phyloP scores from a whole-genome alignment of 2,113 vertebrate species.

The Petrocephalus zakoni region DNA sequence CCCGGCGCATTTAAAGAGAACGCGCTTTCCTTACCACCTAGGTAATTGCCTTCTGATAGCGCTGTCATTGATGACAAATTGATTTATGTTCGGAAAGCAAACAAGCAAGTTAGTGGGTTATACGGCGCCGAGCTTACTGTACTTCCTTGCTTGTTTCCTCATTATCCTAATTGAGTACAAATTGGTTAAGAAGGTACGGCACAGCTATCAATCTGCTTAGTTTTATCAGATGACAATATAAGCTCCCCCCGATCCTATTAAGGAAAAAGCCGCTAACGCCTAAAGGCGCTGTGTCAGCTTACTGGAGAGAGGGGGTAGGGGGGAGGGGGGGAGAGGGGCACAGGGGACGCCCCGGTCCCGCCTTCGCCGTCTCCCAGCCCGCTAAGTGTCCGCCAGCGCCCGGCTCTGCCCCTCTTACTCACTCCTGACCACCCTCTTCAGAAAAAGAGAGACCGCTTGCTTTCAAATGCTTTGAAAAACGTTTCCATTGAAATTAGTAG shows the following conservation, averaged over 20 bases:
- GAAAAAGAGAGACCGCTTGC: not conserved
- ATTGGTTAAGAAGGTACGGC: conserved; percentile 77
- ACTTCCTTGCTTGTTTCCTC: conserved; percentile 71
- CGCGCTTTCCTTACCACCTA: conserved; percentile 47
- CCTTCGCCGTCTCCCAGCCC: not conserved
- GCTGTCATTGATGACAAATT: conserved; percentile 46
- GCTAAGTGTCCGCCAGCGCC: not conserved
- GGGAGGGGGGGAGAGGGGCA: conserved; percentile 26
- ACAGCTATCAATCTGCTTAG: conserved; percentile 75
- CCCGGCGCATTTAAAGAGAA: not conserved
- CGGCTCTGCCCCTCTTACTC: not conserved
- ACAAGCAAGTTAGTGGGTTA: conserved; percentile 43
- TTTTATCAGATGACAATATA: conserved; percentile 84
- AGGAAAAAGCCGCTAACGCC: conserved; percentile 74
- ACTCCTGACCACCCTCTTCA: not conserved
- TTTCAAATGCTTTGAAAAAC: not conserved
- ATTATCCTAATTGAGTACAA: conserved; percentile 77
- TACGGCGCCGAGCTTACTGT: conserved; percentile 66
- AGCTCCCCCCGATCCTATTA: conserved; percentile 83
- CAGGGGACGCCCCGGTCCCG: not conserved
- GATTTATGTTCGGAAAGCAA: conserved; percentile 46
- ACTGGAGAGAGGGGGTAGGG: conserved; percentile 58
- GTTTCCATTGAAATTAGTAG: not conserved
- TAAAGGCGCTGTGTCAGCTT: conserved; percentile 81
- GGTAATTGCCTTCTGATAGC: conserved; percentile 48